Base-by-base conservation (phyloP, 2,113 vertebrate genomes). In the Grus americana region DNA sequence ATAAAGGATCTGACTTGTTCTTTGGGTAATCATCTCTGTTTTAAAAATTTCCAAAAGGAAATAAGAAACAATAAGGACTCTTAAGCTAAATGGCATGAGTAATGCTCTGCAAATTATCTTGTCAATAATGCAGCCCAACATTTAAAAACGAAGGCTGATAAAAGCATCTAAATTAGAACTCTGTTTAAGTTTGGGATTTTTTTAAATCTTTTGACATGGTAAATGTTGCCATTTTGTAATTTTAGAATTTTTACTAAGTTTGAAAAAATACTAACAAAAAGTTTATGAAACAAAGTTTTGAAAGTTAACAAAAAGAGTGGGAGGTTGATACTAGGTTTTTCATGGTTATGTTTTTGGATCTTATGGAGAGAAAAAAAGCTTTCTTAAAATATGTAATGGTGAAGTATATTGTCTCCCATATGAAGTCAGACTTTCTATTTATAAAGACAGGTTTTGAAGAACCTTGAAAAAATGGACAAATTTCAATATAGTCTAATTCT, bases 21-120 rank as follows among this genome's bases (percentile, higher is more conserved):
- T 94, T 83, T 70, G 26, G 23, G 63, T 78, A 88, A 92, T 88
- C 71, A 73, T 78, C 63, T 86, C 16, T 63, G 46, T 94, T 81
- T 94, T 91, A 83, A 88, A 93, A 96, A 97, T 44, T 46, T 95
- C 34, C 42, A 88, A 87, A 93, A 88, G 55, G 83, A 88, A 95
- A 78, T 80, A 93, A 80, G 75, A 90, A 92, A 90, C 46, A 84
- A 20, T 68, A 82, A 88, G 71, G 55, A 95, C 55, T 79, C 44
- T 83, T 86, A 79, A 88, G 10, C 50, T 88, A 88, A 97, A 94
- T 59, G 46, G 72, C 59, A 58, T 57, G 62, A 96, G 52, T 86
- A 96, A 95, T 86, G 58, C 46, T 94, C 68, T 88, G 58, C 30
- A 95, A 97, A 97, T 95, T 94, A 88, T 61, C 86, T 79, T 94